phyloP scores from a whole-genome alignment of 2,113 vertebrate species.

The Pionites leucogaster region DNA sequence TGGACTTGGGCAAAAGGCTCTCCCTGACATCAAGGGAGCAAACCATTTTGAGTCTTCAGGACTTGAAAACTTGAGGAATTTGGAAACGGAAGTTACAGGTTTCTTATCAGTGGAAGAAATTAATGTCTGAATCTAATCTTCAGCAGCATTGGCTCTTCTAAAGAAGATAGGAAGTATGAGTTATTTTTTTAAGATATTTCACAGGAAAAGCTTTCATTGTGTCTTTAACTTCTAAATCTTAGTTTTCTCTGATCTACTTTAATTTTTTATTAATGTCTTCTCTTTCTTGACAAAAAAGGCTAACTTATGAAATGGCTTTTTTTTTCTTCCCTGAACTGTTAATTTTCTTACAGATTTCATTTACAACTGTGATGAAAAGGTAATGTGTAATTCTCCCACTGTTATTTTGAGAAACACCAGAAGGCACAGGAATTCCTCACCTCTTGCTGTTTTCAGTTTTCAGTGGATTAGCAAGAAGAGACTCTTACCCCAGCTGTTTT shows the following conservation, averaged over 20 bases:
- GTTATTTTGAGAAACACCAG: not conserved
- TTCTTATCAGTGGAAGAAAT: not conserved
- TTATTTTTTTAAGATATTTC: not conserved
- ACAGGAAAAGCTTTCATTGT: not conserved
- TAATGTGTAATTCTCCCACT: not conserved
- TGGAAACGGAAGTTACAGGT: not conserved
- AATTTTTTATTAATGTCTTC: not conserved
- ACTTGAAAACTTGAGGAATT: not conserved
- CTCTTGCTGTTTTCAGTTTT: not conserved
- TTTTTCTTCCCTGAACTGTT: not conserved
- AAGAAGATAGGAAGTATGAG: not conserved
- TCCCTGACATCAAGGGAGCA: not conserved
- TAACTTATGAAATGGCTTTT: not conserved
- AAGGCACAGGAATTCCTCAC: not conserved
- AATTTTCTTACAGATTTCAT: constrained; percentile 46
- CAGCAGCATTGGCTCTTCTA: not conserved
- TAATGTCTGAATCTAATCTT: not conserved
- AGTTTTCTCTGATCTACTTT: not conserved
- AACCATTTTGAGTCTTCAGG: not conserved
- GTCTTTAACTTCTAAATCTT: not conserved
- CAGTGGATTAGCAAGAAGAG: not conserved
- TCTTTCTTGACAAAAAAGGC: not conserved
- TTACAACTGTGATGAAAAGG: constrained; percentile 71
- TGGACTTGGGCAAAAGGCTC: not conserved
- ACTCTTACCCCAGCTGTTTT: not conserved